These are phyloP conservation scores for Drosophila subpulchrella DNA, from an alignment of 1,140 invertebrate genomes.

Conservation along the genomic window DNA sequence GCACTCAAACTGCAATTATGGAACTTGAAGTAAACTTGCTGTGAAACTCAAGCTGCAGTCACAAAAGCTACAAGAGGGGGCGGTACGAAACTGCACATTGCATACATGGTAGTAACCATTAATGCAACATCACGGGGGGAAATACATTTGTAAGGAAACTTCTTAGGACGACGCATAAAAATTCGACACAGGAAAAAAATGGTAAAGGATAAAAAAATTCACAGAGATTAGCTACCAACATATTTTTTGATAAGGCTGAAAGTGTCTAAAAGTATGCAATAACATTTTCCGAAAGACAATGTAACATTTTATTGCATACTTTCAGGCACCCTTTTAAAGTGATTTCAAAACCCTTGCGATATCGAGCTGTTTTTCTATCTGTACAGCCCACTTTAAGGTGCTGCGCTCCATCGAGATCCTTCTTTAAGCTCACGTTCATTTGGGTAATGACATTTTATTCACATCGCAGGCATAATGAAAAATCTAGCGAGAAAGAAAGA, in stretches of 20 bases:
- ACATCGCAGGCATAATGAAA: constrained; percentile 26
- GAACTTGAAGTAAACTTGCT: constrained; percentile 41
- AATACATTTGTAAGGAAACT: constrained; percentile 10
- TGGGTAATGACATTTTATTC: constrained; percentile 45
- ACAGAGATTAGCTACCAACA: background rate
- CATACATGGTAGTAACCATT: constrained; percentile 27
- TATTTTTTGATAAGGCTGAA: background rate
- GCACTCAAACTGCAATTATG: constrained; percentile 66
- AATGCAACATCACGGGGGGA: constrained; percentile 19
- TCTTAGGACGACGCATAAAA: constrained; percentile 3
- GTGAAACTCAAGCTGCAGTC: constrained; percentile 20
- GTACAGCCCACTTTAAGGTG: constrained; percentile 14
- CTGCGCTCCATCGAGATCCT: background rate
- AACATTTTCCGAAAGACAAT: background rate
- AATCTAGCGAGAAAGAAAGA: constrained; percentile 45
- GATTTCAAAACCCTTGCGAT: background rate
- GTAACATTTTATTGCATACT: background rate
- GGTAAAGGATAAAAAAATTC: background rate
- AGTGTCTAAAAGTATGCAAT: background rate
- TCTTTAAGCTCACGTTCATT: constrained; percentile 37
- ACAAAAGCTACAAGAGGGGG: constrained; percentile 9
- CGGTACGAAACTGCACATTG: background rate
- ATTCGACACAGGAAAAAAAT: background rate
- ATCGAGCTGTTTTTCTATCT: background rate
- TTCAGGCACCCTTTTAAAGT: background rate